Conservation (phyloP, 2,113 vertebrate species). For the Meleagris gallopavo region DNA sequence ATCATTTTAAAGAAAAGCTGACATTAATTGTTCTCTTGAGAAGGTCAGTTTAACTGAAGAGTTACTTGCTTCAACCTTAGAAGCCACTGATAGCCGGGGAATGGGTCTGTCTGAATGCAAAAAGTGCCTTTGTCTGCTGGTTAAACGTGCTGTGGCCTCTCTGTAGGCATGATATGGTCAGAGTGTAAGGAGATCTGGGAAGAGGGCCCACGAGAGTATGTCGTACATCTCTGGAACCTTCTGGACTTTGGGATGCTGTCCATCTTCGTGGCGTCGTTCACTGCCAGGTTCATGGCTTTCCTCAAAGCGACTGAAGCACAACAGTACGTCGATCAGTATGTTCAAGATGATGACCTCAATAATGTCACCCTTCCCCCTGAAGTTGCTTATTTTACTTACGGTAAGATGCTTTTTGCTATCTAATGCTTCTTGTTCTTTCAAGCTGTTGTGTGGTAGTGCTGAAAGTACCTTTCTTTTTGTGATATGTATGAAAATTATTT, state of each 20-base stretch:
- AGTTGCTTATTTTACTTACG: constrained; percentile 94
- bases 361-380: constrained; percentile 92
- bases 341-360: constrained; percentile 86
- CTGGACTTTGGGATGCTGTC: constrained; percentile 97
- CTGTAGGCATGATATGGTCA: constrained; percentile 95
- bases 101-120: background rate
- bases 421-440: background rate
- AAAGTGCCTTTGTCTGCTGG: background rate
- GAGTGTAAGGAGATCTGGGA: constrained; percentile 98
- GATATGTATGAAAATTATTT: background rate
- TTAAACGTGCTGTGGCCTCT: background rate
- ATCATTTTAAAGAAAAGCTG: background rate
- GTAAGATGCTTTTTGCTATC: constrained; percentile 74
- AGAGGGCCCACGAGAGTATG: constrained; percentile 92
- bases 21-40: rapidly evolving
- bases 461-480: background rate
- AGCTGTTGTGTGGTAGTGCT: background rate
- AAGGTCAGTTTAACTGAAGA: background rate
- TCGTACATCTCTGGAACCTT: constrained; percentile 95
- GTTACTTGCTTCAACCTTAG: rapidly evolving
- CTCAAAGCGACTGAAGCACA: constrained; percentile 95
- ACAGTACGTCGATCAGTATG: constrained; percentile 90
- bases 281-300: constrained; percentile 95
- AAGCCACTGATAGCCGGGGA: background rate
- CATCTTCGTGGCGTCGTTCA: constrained; percentile 96